These are phyloP conservation scores for Anguilla anguilla DNA, from an alignment of 2,797 vertebrate species.

Conservation along the genomic window DNA sequence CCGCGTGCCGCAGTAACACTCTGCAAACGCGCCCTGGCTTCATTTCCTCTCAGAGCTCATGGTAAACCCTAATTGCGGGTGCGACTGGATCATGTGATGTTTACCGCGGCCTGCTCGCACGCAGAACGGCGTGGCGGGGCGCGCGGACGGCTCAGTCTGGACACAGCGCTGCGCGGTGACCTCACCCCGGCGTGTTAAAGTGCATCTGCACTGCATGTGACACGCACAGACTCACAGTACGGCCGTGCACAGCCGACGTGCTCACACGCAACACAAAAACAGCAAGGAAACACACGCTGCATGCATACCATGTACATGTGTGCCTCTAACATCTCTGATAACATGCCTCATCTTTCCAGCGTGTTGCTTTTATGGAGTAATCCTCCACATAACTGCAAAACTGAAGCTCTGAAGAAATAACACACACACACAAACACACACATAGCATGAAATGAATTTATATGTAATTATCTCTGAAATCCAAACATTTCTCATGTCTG, in stretches of 20 bases:
- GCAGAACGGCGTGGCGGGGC: neutral
- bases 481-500: neutral
- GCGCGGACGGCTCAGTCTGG: neutral
- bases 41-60: neutral
- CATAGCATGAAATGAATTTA: neutral
- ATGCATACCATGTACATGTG: neutral
- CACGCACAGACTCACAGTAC: neutral
- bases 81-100: neutral
- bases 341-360: neutral
- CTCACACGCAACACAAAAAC: neutral
- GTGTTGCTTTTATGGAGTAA: neutral
- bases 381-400: neutral
- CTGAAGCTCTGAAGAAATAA: neutral
- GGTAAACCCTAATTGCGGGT: neutral
- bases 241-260: neutral
- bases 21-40: neutral
- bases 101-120: neutral
- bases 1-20: neutral
- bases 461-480: neutral
- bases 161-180: neutral
- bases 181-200: neutral
- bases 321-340: neutral
- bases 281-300: neutral
- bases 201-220: neutral
- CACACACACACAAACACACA: too few relatives aligned